Conservation (phyloP, 2,888 invertebrate genomes). For the Eumerus sabulonum region DNA sequence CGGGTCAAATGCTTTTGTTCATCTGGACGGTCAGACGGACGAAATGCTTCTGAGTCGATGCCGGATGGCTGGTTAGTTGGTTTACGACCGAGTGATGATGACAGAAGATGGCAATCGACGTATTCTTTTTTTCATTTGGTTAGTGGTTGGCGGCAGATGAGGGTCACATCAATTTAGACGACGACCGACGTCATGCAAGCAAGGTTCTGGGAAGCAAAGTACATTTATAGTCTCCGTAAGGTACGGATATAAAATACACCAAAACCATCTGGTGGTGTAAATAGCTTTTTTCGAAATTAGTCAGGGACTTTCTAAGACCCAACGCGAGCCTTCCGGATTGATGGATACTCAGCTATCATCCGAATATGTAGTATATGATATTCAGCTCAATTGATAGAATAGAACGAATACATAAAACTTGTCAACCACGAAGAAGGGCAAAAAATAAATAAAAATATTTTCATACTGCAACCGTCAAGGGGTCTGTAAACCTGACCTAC, state of each 20-base stretch:
- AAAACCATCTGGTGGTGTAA: too few relatives aligned
- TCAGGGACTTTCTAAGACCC: too few relatives aligned
- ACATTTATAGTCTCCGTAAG: too few relatives aligned
- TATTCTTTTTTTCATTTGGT: conserved; percentile 1
- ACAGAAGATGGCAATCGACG: conserved; percentile 47
- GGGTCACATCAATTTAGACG: conserved; percentile 46
- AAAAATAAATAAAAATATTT: too few relatives aligned
- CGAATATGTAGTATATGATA: too few relatives aligned
- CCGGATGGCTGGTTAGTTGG: conserved; percentile 37
- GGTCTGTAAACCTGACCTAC: conserved; percentile 61
- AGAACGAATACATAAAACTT: conserved; percentile 38
- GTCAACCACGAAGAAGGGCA: too few relatives aligned
- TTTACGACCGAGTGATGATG: conserved; percentile 30
- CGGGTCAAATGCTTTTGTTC: conserved; percentile 51
- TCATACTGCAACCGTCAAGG: conserved; percentile 49
- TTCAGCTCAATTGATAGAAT: conserved; percentile 28
- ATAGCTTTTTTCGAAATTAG: too few relatives aligned
- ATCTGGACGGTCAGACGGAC: conserved; percentile 40
- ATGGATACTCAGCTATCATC: too few relatives aligned
- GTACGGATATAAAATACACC: too few relatives aligned
- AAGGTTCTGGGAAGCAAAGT: too few relatives aligned
- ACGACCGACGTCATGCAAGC: too few relatives aligned
- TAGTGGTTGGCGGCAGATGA: conserved; percentile 6
- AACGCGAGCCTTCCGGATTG: too few relatives aligned
- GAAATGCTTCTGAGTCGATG: neutral